Percentiles rank a stretch among this genome's conserved stretches.
Conservation (phyloP, 2,113 vertebrate species). For the Pao palembangensis region DNA sequence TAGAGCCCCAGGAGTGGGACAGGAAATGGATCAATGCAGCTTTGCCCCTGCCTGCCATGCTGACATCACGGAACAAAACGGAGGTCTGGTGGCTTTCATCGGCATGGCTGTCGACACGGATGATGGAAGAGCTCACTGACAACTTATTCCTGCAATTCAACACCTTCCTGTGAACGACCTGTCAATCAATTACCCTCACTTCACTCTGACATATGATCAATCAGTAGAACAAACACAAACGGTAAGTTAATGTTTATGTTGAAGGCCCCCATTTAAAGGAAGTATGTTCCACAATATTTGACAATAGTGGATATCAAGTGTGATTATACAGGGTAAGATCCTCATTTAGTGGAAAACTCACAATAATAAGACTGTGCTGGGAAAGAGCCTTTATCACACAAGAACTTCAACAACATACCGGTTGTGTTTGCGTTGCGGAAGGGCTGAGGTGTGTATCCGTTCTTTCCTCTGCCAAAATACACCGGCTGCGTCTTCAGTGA, state of each 20-base stretch:
- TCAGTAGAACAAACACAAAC: conserved; percentile 35
- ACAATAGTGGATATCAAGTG: conserved; percentile 25
- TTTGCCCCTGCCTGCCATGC: conserved; percentile 66
- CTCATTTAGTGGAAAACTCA: conserved; percentile 10
- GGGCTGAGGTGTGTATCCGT: too few species aligned
- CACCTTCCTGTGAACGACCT: conserved; percentile 35
- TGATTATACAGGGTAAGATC: conserved; percentile 32
- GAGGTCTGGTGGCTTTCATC: conserved; percentile 9
- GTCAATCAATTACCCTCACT: conserved; percentile 44
- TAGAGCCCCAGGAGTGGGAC: conserved; percentile 82
- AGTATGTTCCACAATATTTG: conserved; percentile 30
- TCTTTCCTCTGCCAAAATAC: too few species aligned
- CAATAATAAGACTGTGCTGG: too few species aligned
- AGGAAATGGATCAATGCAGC: conserved; percentile 86
- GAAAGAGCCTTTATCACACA: too few species aligned
- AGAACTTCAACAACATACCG: too few species aligned
- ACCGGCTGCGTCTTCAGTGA: too few species aligned
- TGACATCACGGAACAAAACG: conserved; percentile 51
- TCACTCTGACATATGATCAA: conserved; percentile 17
- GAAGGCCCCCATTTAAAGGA: conserved; percentile 26
- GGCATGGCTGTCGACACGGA: conserved; percentile 5
- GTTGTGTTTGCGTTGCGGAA: too few species aligned
- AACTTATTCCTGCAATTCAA: conserved; percentile 72
- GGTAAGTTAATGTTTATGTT: conserved; percentile 5
- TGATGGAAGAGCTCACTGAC: conserved; percentile 50